Evolutionary conservation across 2,797 vertebrate genomes (phyloP), one percentile per base, ranked within the genome.

Genomic region (Rousettus madagascariensis): DNA sequence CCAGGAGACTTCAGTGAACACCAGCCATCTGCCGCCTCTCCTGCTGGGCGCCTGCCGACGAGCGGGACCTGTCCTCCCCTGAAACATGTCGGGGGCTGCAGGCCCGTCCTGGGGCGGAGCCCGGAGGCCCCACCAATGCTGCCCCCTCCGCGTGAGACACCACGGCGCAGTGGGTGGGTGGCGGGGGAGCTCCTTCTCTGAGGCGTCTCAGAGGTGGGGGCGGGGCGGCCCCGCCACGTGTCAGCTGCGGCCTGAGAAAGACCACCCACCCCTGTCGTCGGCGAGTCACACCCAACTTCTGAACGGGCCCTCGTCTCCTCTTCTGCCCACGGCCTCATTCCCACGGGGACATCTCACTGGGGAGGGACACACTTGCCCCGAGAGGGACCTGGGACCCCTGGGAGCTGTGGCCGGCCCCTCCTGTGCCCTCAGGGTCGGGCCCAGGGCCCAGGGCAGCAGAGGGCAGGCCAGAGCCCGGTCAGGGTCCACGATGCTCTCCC

Each of bases 31-130:
- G 74, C 17, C 12, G 8, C 74, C 16, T 2, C 53, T 36, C 43
- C 10, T 57, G 7, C 0, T 0, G 57, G 36, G 13, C 28, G 9
- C 43, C 9, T 5, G 2, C 3, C 30, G 8, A 6, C 38, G 46
- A 6, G 15, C 3, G 41, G 65, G 20, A 6, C 2, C 20, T 2
- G 24, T 0, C 26, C 3, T 41, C 28, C 17, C 19, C 36, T 28
- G 5, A 83, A 8, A 26, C 6, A 28, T 0, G 24, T 22, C 38
- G 63, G 59, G 4, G 3, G 28, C 28, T 1, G 8, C 2, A 5
- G 4, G 3, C 8, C 5, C n/a, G 15, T 65, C 36, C 46, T 16
- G 66, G 49, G 30, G 3, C 22, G 38, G 19, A 3, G 69, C 0
- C 4, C 15, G 20, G n/a, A 0, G 20, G 20, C 28, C 36, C 10